These are phyloP conservation scores for human (Homo sapiens) DNA, from an alignment of 2,113 vertebrate species.

Conservation along the genomic window DNA sequence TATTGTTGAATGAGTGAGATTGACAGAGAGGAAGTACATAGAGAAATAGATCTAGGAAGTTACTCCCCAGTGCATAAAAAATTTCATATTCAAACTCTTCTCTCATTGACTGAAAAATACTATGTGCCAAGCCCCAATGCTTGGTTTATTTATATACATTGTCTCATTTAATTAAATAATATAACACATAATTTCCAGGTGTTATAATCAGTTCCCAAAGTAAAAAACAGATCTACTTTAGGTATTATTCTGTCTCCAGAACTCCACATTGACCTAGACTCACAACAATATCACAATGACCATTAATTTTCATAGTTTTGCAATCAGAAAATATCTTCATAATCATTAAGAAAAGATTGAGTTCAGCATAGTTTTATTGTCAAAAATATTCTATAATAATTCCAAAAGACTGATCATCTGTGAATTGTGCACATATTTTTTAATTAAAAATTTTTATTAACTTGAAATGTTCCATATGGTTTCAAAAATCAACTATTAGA, in stretches of 20 bases:
- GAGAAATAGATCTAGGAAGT: not conserved
- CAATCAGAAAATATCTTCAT: conserved; percentile 6
- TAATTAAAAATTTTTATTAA: conserved; percentile 33
- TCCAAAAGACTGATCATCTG: not conserved
- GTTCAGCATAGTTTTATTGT: not conserved
- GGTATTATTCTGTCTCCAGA: not conserved
- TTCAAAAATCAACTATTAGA: not conserved
- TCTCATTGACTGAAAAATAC: not conserved
- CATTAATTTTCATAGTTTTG: conserved; percentile 1
- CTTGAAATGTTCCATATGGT: not conserved
- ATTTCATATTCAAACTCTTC: not conserved
- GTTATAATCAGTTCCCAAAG: not conserved
- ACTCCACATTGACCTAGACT: not conserved
- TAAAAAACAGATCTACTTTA: not conserved
- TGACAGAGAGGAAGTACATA: not conserved
- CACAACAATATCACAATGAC: not conserved
- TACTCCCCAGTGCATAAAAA: not conserved
- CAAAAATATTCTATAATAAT: conserved; percentile 30
- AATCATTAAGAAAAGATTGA: conserved; percentile 20
- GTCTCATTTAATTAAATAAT: not conserved
- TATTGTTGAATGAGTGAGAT: not conserved
- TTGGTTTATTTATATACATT: not conserved
- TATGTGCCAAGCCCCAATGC: not conserved
- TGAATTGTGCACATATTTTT: not conserved
- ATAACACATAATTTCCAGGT: not conserved